Base-by-base conservation (phyloP, 2,113 vertebrate genomes). In the Platanista minor region DNA sequence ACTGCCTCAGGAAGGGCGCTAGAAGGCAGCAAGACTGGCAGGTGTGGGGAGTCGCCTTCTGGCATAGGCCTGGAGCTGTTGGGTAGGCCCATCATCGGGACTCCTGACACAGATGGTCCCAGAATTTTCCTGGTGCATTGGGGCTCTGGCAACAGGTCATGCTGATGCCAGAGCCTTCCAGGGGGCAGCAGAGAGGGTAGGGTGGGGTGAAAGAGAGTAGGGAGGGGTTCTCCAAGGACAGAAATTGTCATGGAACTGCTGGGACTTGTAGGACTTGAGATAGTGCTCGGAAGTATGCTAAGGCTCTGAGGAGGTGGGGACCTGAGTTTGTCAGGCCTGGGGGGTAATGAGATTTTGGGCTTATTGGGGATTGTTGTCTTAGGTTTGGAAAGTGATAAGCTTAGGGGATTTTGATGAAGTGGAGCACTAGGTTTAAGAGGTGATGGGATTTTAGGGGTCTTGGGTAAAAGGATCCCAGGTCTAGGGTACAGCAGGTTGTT, bases 161-260 rank as follows among this genome's bases (percentile, higher is more conserved):
- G 86, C 39, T 84, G 84, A 61, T 75, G 41, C 86, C 72, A 74
- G 69, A 81, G 17, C 14, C 31, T 94, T 87, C 46, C 72, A 69
- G 54, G 64, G 54, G 46, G 52, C 25, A 80, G 61, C 87, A 82
- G 49, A 72, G 61, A 90, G 17, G 67, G 74, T 23, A 59, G 29
- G 25, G 66, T 61, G 18, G 90, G 43, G 33, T 18, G 54, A 91
- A 92, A 92, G 13, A 57, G 74, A 64, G 69, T 62, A 77, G 67
- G 33, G 67, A 87, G 31, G 23, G 69, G 57, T 84, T 97, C 72
- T 88, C 84, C 21, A 88, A 92, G 94, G 59, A 85, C 33, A 87
- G 62, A 89, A n/a, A 54, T 81, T 25, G 31, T 71, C 54, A 66
- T 33, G 17, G 69, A 72, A 72, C n/a, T 87, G 20, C 61, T 95